phyloP scores from a whole-genome alignment of 2,113 vertebrate genomes.

The Cyanoramphus novaezelandiae region DNA sequence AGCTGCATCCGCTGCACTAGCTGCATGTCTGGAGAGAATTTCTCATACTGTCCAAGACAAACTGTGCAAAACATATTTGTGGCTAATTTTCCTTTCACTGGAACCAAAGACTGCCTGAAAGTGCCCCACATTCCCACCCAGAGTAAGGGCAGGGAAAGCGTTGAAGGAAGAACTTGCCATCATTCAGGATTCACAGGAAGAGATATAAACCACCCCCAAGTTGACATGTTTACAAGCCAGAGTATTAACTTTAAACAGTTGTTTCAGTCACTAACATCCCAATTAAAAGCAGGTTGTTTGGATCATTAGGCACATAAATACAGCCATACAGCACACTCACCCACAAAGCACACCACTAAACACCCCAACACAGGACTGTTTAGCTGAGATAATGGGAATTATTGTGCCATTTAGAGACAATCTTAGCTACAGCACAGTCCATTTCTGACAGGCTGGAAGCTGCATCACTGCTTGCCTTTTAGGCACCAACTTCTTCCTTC shows the following conservation, averaged over 20 bases:
- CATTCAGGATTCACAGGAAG: background rate
- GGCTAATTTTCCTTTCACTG: background rate
- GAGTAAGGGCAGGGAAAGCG: background rate
- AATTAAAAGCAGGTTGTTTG: slow-evolving; percentile 28
- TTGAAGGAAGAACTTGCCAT: background rate
- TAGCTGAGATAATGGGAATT: background rate
- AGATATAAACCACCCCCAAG: background rate
- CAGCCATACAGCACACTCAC: background rate
- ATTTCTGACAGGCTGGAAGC: background rate
- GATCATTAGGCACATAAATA: slow-evolving; percentile 17
- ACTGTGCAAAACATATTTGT: background rate
- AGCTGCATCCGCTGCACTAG: background rate
- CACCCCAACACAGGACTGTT: background rate
- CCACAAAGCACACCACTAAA: background rate
- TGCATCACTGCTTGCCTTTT: background rate
- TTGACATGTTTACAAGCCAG: background rate
- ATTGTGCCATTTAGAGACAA: background rate
- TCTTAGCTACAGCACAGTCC: background rate
- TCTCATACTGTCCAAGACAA: background rate
- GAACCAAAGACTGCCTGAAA: background rate
- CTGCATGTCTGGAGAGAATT: background rate
- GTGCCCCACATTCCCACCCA: background rate
- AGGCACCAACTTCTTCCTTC: background rate
- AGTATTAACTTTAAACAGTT: background rate
- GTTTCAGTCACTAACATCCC: slow-evolving; percentile 11